These are phyloP conservation scores for Bovichtus variegatus DNA, from an alignment of 2,797 vertebrate species.

Conservation along the genomic window DNA sequence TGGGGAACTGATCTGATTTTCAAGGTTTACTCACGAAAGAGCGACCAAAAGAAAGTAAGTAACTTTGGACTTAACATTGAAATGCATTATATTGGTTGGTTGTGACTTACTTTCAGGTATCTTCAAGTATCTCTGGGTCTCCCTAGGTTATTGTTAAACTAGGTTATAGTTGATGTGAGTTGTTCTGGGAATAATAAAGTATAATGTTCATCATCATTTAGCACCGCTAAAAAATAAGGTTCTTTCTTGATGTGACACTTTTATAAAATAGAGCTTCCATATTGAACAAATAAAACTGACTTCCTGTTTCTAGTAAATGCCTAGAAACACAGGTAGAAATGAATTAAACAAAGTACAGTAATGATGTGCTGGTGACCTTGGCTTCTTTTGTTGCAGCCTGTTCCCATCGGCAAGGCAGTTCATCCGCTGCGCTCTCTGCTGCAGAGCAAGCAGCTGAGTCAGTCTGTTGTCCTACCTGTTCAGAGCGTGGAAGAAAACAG, in stretches of 20 bases:
- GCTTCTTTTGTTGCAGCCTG: conserved; percentile 79
- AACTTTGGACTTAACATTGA: background rate
- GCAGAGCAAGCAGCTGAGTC: conserved; percentile 82
- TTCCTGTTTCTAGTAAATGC: background rate
- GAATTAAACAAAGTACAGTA: background rate
- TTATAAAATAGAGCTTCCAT: background rate
- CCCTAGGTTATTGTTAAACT: no score
- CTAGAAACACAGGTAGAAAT: background rate
- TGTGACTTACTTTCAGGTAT: background rate
- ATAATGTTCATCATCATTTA: background rate
- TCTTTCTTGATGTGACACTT: background rate
- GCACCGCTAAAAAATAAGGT: background rate
- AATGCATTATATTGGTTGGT: background rate
- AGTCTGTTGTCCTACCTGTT: conserved; percentile 85
- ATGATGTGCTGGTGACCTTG: background rate
- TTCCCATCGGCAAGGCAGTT: conserved; percentile 85
- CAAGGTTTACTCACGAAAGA: conserved; percentile 88
- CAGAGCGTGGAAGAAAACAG: conserved; percentile 67
- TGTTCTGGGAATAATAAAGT: background rate
- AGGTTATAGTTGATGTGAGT: background rate
- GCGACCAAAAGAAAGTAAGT: conserved; percentile 90
- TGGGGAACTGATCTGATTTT: conserved; percentile 89
- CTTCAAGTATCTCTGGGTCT: background rate
- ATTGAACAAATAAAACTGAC: background rate
- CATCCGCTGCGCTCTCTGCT: conserved; percentile 86